Evolutionary conservation across 2,113 vertebrate genomes (phyloP).

Genomic region (Macroglossus sobrinus): DNA sequence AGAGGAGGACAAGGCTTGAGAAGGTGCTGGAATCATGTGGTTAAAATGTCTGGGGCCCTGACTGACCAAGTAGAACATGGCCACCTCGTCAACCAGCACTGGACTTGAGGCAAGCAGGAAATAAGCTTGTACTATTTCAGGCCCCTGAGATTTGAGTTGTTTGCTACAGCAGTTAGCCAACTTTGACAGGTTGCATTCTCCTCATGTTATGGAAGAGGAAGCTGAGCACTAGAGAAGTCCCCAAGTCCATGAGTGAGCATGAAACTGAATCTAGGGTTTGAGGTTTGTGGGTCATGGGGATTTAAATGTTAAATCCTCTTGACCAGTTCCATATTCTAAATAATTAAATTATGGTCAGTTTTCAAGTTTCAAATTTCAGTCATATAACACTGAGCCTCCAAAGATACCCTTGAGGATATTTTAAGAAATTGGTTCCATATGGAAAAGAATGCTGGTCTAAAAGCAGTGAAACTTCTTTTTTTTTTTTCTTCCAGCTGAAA

Average conservation of each 20-base stretch:
- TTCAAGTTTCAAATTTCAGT: neutral
- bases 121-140: neutral
- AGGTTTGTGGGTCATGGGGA: neutral
- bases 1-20: neutral
- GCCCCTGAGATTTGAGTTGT: neutral
- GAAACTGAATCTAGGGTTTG: neutral
- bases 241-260: neutral
- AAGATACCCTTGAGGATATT: neutral
- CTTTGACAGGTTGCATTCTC: neutral
- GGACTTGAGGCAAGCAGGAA: neutral
- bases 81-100: neutral
- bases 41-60: neutral
- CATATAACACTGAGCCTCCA: neutral
- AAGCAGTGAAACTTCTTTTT: neutral
- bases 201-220: constrained; percentile 3
- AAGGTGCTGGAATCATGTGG: neutral
- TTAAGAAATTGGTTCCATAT: neutral
- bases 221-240: neutral
- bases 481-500: neutral
- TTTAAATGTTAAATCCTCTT: neutral
- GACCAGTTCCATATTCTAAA: neutral
- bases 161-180: neutral
- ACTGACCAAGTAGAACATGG: neutral
- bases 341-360: neutral
- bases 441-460: neutral